A percentile compares a stretch with the other conserved stretches of the same genome.
These are phyloP conservation scores for Nasua narica DNA, from an alignment of 2,797 vertebrate genomes.

Conservation along the genomic window DNA sequence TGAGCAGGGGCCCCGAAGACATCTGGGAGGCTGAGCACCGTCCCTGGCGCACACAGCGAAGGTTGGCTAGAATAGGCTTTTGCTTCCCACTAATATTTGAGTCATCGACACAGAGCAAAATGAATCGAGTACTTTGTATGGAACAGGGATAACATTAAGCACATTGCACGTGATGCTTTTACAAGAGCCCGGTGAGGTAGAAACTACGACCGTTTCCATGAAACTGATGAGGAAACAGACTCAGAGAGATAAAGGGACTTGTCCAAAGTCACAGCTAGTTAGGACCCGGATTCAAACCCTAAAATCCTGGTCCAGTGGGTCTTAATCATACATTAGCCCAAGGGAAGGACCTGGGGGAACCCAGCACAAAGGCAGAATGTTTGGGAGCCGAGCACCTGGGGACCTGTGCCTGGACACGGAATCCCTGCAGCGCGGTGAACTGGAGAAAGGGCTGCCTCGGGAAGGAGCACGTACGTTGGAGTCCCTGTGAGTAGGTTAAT, in stretches of 20 bases:
- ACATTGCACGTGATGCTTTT: background rate
- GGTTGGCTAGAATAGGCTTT: background rate
- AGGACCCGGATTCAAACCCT: background rate
- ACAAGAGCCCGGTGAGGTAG: background rate
- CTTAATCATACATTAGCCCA: background rate
- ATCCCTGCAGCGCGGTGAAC: fast-evolving
- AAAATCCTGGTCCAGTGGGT: background rate
- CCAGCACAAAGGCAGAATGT: background rate
- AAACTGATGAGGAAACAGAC: background rate
- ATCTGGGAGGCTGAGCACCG: background rate
- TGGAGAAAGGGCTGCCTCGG: background rate
- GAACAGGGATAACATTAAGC: background rate
- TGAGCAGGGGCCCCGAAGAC: background rate
- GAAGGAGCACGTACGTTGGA: background rate
- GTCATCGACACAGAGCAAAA: background rate
- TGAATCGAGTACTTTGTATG: background rate
- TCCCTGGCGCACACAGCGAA: background rate
- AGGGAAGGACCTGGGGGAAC: background rate
- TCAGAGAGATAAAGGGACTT: background rate
- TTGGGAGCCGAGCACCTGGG: background rate
- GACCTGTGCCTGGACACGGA: background rate
- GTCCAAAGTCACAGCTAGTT: background rate
- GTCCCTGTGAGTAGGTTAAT: background rate
- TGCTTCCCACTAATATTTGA: background rate
- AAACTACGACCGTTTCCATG: background rate